phyloP scores from a whole-genome alignment of 2,888 invertebrate genomes.

The Leistus spinibarbis region DNA sequence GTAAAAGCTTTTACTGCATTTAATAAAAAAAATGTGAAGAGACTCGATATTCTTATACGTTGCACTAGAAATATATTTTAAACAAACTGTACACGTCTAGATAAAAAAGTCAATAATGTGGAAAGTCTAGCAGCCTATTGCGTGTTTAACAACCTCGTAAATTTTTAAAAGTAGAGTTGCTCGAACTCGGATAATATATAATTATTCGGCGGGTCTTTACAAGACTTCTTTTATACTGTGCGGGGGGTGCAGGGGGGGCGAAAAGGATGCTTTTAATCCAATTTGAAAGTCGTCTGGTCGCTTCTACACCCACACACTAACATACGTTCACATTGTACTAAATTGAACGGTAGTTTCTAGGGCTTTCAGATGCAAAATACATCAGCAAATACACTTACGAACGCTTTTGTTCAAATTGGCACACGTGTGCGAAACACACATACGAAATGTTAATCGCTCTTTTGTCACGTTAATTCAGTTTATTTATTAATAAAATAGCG shows the following conservation, averaged over 20 bases:
- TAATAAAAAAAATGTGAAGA: no score
- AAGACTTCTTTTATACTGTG: neutral
- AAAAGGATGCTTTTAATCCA: neutral
- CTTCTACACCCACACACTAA: neutral
- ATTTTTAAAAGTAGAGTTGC: neutral
- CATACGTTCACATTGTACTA: slow-evolving; percentile 4
- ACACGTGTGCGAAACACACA: neutral
- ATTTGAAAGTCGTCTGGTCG: slow-evolving; percentile 7
- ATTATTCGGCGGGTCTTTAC: neutral
- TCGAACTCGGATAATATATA: neutral
- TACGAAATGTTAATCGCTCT: neutral
- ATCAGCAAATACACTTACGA: slow-evolving; percentile 16
- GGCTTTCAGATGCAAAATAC: slow-evolving; percentile 35
- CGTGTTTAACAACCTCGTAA: neutral
- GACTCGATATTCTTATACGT: no score
- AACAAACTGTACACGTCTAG: neutral
- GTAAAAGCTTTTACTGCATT: no score
- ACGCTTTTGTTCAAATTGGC: neutral
- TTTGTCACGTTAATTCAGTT: neutral
- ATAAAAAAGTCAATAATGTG: no score
- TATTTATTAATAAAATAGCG: neutral
- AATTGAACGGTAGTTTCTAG: slow-evolving; percentile 12
- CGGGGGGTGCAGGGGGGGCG: neutral
- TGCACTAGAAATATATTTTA: no score
- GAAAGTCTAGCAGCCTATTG: no score